These are phyloP conservation scores for Nesogale talazaci DNA, from an alignment of 2,113 vertebrate species.

Conservation along the genomic window DNA sequence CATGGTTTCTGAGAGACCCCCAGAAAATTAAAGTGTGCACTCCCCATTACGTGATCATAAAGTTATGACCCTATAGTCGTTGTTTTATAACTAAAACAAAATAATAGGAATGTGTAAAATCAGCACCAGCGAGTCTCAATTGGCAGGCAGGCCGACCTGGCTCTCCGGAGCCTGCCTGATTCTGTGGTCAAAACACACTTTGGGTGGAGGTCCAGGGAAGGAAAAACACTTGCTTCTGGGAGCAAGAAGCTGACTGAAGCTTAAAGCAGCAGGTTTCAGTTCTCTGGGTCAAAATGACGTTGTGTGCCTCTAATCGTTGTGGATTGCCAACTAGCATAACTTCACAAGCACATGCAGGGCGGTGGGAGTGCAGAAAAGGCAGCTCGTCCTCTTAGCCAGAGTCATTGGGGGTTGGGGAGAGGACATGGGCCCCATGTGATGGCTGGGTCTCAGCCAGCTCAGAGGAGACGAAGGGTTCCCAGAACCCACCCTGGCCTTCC, in stretches of 20 bases:
- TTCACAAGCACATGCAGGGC: not conserved
- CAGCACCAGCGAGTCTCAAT: slow-evolving; percentile 72
- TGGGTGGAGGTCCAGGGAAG: slow-evolving; percentile 9
- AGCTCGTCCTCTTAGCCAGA: not conserved
- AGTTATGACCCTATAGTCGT: slow-evolving; percentile 63
- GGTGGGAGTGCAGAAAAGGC: not conserved
- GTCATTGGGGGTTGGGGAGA: not conserved
- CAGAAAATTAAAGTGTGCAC: not conserved
- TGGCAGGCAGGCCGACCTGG: slow-evolving; percentile 59
- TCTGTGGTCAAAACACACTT: slow-evolving; percentile 45
- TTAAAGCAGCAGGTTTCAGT: not conserved
- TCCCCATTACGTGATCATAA: slow-evolving; percentile 26
- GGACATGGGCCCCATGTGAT: not conserved
- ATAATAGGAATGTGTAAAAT: slow-evolving; percentile 75
- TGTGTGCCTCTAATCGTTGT: rapidly evolving
- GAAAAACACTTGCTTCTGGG: slow-evolving; percentile 53
- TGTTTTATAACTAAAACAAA: slow-evolving; percentile 82
- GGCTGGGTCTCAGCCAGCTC: not conserved
- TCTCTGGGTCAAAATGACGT: slow-evolving; percentile 19
- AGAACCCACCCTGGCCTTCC: not conserved
- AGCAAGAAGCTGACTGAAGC: slow-evolving; percentile 23
- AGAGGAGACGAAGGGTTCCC: not conserved
- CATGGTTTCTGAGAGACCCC: slow-evolving; percentile 6
- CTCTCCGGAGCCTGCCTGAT: slow-evolving; percentile 60
- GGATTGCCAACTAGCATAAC: not conserved